phyloP scores from a whole-genome alignment of 2,797 vertebrate genomes.

The Morus bassanus region DNA sequence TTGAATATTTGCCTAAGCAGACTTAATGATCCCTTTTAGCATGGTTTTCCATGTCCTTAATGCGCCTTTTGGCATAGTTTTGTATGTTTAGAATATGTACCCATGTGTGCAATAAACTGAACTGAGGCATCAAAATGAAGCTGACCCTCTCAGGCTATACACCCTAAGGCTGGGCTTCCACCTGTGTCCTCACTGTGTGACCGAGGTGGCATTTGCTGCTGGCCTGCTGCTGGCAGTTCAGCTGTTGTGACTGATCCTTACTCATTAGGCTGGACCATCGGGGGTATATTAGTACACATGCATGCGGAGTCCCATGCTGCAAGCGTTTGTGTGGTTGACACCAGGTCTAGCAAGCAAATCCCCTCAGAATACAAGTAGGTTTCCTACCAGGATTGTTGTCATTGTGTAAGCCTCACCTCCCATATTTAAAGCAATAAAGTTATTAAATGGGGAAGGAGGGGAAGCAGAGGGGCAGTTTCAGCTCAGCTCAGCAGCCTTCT shows the following conservation, averaged over 20 bases:
- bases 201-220: not conserved
- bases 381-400: not conserved
- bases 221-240: not conserved
- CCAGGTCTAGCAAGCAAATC: not conserved
- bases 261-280: accelerated
- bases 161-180: not conserved
- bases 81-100: not conserved
- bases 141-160: not conserved
- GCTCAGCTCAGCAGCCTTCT: not conserved
- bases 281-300: not conserved
- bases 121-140: not conserved
- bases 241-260: not conserved
- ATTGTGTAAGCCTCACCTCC: not conserved
- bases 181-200: not conserved
- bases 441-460: not conserved
- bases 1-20: not conserved
- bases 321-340: not conserved
- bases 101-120: not conserved
- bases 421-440: not conserved
- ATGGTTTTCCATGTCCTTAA: not conserved
- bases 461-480: not conserved
- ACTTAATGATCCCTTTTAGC: not conserved
- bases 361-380: accelerated
- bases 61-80: not conserved
- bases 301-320: not conserved